Percentiles rank a stretch among this genome's conserved stretches.
These are phyloP conservation scores for Nymphalis polychloros DNA, from an alignment of 2,888 invertebrate genomes.

Conservation along the genomic window DNA sequence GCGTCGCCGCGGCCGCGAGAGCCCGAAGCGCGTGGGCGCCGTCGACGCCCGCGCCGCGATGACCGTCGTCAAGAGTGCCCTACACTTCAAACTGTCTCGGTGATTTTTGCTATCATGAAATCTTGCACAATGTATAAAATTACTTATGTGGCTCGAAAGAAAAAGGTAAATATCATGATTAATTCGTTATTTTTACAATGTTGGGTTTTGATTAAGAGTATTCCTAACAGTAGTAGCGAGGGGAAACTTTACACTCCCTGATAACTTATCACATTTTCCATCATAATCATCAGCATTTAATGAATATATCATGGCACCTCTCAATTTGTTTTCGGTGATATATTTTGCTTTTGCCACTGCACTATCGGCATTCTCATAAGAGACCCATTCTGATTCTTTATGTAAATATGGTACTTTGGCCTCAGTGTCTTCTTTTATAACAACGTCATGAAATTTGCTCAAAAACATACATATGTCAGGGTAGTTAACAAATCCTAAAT, in stretches of 20 bases:
- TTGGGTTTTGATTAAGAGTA: constrained; percentile 40
- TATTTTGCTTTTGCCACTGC: constrained; percentile 86
- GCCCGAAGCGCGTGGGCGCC: constrained; percentile 42
- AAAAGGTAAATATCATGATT: constrained; percentile 57
- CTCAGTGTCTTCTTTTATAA: constrained; percentile 83
- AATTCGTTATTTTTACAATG: neutral
- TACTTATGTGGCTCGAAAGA: constrained; percentile 71
- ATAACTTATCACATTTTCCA: constrained; percentile 73
- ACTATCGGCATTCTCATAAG: constrained; percentile 89
- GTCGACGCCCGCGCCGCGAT: constrained; percentile 38
- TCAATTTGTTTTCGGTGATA: constrained; percentile 83
- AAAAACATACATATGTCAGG: constrained; percentile 86
- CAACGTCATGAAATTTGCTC: constrained; percentile 71
- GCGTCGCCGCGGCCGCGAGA: constrained; percentile 36
- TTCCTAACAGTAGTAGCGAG: constrained; percentile 53
- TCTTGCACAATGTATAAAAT: constrained; percentile 77
- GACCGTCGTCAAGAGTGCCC: constrained; percentile 18
- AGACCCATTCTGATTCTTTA: constrained; percentile 88
- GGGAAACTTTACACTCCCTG: constrained; percentile 43
- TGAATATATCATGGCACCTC: constrained; percentile 92
- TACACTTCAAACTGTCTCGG: constrained; percentile 19
- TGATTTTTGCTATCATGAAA: constrained; percentile 57
- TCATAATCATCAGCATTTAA: constrained; percentile 90
- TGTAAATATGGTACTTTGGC: constrained; percentile 90
- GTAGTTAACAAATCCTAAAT: constrained; percentile 87